Base-by-base conservation (phyloP, 1,140 invertebrate species). In the Diprion similis region DNA sequence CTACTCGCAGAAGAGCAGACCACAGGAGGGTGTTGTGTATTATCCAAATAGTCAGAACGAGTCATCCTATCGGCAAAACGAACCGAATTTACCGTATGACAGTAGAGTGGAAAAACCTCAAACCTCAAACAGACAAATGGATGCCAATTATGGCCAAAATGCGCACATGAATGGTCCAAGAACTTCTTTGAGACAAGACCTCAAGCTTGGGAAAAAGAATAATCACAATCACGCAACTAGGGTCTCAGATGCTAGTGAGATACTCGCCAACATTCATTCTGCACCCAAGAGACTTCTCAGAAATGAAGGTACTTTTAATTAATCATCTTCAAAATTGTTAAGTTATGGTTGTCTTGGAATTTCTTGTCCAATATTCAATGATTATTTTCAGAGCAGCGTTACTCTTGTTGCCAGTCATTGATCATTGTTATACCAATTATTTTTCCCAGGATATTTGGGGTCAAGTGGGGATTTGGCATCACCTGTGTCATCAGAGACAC, bases 381-480 rank as follows among this genome's bases (percentile, higher is more conserved):
- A 37, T 37, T 37, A 37, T 37, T 37, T 37, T 37, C 24, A 37
- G 24, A 37, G 24, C 24, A 37, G 1, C 24, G 24, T 59, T 71
- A 48, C 37, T 10, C 69, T n/a, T 74, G 24, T 70, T 17, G 48
- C 51, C 67, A 65, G 13, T 74, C 66, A n/a, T 67, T 66, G 24
- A n/a, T 70, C 46, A 47, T 10, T 51, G 19, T 76, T 66, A 66
- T 18, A 64, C 59, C 59, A 64, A 37, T 11, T 37, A 37, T 64
- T 70, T 59, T 8, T 59, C n/a, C 8, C 37, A 84, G 83, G 78
- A 70, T 80, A 82, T 70, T 82, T 80, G 10, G 80, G 79, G 46
- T 86, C 85, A 4, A 86, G 76, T 68, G 77, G 76, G 0, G 82
- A 85, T 71, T 73, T 85, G 6, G 77, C 79, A 0, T 80, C 51